phyloP scores from a whole-genome alignment of 2,113 vertebrate genomes.

The Pyxicephalus adspersus region DNA sequence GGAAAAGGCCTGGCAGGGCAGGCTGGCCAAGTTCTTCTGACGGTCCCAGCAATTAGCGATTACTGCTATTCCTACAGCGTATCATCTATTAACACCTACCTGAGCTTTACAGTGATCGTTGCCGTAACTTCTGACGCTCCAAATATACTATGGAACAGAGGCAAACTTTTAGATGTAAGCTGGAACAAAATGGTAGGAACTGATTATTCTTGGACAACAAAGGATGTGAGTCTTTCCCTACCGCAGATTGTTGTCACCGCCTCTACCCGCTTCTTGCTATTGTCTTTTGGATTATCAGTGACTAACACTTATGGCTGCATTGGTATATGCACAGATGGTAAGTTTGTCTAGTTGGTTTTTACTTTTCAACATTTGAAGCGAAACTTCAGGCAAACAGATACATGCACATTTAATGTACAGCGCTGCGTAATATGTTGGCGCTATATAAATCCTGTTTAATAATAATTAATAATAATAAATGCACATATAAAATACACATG shows the following conservation, averaged over 20 bases:
- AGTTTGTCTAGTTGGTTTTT: neutral
- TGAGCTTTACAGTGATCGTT: neutral
- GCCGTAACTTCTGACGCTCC: neutral
- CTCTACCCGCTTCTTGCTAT: neutral
- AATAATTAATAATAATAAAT: too few relatives aligned
- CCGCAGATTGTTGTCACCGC: neutral
- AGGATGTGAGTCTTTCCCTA: neutral
- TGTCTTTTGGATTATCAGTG: neutral
- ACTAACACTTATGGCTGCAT: conserved; percentile 69
- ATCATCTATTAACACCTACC: neutral
- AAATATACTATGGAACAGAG: neutral
- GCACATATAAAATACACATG: too few relatives aligned
- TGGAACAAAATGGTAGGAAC: neutral
- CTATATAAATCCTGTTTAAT: too few relatives aligned
- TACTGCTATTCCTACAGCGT: conserved; percentile 11
- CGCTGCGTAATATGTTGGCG: too few relatives aligned
- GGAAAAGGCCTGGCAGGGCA: neutral
- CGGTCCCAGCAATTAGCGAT: neutral
- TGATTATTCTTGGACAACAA: conserved; percentile 2
- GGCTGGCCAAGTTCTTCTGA: neutral
- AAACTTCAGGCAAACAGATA: too few relatives aligned
- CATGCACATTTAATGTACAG: too few relatives aligned
- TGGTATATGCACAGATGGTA: conserved; percentile 61
- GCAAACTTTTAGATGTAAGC: neutral
- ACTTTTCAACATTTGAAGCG: too few relatives aligned